Evolutionary conservation across 2,888 invertebrate species (phyloP), one percentile per base, ranked within the genome.

Genomic region (Sminthurinus aureus): DNA sequence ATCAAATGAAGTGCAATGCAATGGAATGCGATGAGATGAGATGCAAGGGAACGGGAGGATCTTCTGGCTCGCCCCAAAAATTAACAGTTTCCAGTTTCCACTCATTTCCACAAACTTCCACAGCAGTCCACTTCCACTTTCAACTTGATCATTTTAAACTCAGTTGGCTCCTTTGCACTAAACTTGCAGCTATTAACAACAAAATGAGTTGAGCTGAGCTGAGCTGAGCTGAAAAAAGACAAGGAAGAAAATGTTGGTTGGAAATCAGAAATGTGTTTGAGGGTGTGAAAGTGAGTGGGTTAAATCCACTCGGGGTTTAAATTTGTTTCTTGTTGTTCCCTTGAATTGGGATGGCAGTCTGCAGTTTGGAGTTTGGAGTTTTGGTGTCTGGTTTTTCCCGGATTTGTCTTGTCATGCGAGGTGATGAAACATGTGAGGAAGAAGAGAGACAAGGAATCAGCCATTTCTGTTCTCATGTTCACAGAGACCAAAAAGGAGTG

Each of bases 241-340:
- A 64, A 15, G 64, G 9, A 64, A 64, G 9, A 64, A 64, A 64
- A n/a, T 18, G 64, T 15, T 18, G 64, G 64, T 18, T 0, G n/a
- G 38, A 38, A 38, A 38, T 38, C 38, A 4, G 38, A 38, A 38
- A 38, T 38, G 3, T 38, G n/a, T n/a, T n/a, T n/a, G n/a, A n/a
- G n/a, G n/a, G n/a, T n/a, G n/a, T n/a, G n/a, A n/a, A n/a, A n/a
- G n/a, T n/a, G n/a, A n/a, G n/a, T n/a, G n/a, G n/a, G 9, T 69
- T 69, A 69, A 69, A 69, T 69, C 67, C 22, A 69, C 67, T 22
- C 58, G 18, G 18, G 9, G 58, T 69, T 69, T 69, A 69, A 69
- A 69, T 69, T 69, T 69, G 69, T 24, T 69, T 26, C 24, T 12
- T 64, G 13, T n/a, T 1, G 15, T 64, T 58, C 11, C 15, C 9